A percentile compares a stretch with the other conserved stretches of the same genome.
These are phyloP conservation scores for Teinopalpus imperialis DNA, from an alignment of 2,888 invertebrate genomes.

Conservation along the genomic window DNA sequence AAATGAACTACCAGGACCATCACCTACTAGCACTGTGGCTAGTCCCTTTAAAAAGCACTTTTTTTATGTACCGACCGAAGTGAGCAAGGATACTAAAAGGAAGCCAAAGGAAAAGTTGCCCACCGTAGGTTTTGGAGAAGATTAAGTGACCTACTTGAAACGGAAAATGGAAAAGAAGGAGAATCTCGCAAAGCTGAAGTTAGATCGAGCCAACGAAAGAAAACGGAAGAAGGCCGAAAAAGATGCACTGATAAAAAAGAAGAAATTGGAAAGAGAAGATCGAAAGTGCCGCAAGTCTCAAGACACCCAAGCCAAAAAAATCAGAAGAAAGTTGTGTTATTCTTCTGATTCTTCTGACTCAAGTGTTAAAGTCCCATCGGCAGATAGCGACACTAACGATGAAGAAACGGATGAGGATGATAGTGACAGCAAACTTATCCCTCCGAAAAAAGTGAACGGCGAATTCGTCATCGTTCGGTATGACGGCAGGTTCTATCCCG, in stretches of 20 bases:
- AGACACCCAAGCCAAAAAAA: not conserved
- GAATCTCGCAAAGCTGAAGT: too few relatives aligned
- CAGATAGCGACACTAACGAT: constrained; percentile 15
- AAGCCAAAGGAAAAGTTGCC: too few relatives aligned
- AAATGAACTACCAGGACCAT: too few relatives aligned
- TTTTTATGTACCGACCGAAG: too few relatives aligned
- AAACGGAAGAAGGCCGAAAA: not conserved
- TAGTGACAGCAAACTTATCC: constrained; percentile 6
- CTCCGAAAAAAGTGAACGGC: constrained; percentile 11
- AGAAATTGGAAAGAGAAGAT: not conserved
- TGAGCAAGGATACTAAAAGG: too few relatives aligned
- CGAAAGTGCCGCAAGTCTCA: not conserved
- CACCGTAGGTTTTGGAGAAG: too few relatives aligned
- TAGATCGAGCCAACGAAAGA: too few relatives aligned
- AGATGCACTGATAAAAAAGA: not conserved
- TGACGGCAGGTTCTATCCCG: constrained; percentile 19
- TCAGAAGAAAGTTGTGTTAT: not conserved
- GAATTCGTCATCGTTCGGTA: constrained; percentile 21
- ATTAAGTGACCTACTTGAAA: too few relatives aligned
- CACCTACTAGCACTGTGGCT: too few relatives aligned
- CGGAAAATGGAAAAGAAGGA: too few relatives aligned
- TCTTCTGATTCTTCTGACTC: constrained; percentile 15
- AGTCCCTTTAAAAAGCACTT: too few relatives aligned
- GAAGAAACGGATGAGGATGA: constrained; percentile 11
- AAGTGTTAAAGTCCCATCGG: constrained; percentile 19